Evolutionary conservation across 2,113 vertebrate species (phyloP).

Genomic region (Colius striatus): DNA sequence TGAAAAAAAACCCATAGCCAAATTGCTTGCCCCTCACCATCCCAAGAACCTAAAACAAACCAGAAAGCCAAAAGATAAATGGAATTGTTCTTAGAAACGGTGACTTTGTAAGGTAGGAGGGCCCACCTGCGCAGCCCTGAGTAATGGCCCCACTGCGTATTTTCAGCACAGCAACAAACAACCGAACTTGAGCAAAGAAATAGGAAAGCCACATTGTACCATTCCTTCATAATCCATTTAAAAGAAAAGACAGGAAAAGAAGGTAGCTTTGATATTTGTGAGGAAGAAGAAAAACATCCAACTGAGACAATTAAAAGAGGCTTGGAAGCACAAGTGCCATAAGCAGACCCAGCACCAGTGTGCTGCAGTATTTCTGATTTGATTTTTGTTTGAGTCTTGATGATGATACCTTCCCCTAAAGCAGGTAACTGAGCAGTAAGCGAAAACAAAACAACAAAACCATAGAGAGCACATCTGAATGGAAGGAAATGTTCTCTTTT

Average conservation of each 20-base stretch:
- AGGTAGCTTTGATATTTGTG: slow-evolving; percentile 20
- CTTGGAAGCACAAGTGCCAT: slow-evolving; percentile 22
- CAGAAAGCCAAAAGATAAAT: background rate
- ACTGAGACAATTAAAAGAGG: slow-evolving; percentile 3
- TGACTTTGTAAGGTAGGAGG: background rate
- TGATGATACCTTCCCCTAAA: slow-evolving; percentile 4
- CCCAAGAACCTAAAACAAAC: background rate
- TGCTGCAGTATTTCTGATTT: background rate
- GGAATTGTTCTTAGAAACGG: slow-evolving; percentile 1
- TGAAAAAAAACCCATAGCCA: background rate
- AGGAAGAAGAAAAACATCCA: slow-evolving; percentile 23
- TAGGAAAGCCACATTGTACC: background rate
- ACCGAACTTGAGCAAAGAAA: background rate
- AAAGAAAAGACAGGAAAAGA: background rate
- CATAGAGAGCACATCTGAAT: slow-evolving; percentile 37
- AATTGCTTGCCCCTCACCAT: background rate
- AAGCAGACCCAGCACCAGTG: background rate
- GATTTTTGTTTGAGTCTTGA: slow-evolving; percentile 2
- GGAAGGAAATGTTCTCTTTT: slow-evolving; percentile 57
- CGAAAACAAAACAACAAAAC: slow-evolving; percentile 18
- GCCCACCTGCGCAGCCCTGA: background rate
- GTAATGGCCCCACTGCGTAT: background rate
- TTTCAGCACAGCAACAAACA: background rate
- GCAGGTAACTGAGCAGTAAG: background rate
- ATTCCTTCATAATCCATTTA: slow-evolving; percentile 3